Base-by-base conservation (phyloP, 2,797 vertebrate species). In the Bovichtus diacanthus region DNA sequence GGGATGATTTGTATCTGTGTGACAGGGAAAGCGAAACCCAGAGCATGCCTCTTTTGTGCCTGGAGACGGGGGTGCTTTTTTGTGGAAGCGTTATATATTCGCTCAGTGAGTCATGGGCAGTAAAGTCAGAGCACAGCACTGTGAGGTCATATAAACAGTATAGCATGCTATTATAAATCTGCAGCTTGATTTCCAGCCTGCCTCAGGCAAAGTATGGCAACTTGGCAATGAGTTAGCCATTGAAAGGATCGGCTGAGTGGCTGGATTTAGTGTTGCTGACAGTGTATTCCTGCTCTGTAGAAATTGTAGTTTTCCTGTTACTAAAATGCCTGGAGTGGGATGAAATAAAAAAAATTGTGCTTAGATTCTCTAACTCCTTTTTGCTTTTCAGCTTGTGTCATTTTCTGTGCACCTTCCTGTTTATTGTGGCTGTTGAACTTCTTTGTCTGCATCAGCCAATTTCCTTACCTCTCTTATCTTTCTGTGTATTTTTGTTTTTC, bases 101-200 rank as follows among this genome's bases (percentile, higher is more conserved):
- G 18, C 78, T 68, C 62, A 44, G 56, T 90, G 88, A 93, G 79
- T 92, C 90, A 88, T 44, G 67, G 81, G 74, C 78, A 65, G 86
- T 90, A 88, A 91, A 92, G 86, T 83, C 65, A 61, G 41, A 82
- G 78, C 59, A 41, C 78, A 74, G 80, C 51, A 9, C 78, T 60
- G 81, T 84, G 88, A 93, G 90, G 86, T 94, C 88, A 89, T 86
- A 93, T 91, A 89, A 92, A 92, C 81, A 89, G 85, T 67, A 83
- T 81, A 86, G 86, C 75, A 68, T 69, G 85, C 84, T 75, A 78
- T 89, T 92, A 91, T 91, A 93, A 93, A 93, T 93, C 85, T 90
- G 78, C 78, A 78, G 79, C 83, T 85, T 88, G 88, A 91, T 91
- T 93, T 91, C 78, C 64, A 80, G 86, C 56, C 84, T 78, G 86